Base-by-base conservation (phyloP, 2,888 invertebrate genomes). In the Oxystoma pomonae region DNA sequence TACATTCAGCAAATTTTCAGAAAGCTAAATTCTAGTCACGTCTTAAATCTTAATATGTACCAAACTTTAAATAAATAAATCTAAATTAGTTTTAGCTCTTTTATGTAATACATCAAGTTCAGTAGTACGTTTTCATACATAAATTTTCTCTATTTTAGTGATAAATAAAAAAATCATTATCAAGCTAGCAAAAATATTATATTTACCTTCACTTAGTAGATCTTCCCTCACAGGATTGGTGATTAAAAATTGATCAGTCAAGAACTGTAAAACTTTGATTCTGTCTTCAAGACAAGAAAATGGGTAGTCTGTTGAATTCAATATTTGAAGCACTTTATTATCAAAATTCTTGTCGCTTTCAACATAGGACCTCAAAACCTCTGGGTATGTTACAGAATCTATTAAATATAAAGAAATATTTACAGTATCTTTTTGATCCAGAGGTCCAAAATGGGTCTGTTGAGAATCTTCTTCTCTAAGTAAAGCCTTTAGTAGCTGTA, bases 321-420 rank as follows among this genome's bases (percentile, higher is more conserved):
- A 81, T 71, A 91, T 87, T 69, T 86, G 83, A 65, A 91, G 81
- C 68, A 92, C 87, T 74, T 83, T 84, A 67, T 87, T 85, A 81
- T 92, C 91, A 80, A 92, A 93, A 63, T 83, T 82, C 75, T 86
- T 87, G 81, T 96, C 96, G 84, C 95, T 95, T 80, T 96, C 96
- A 20, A 98, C 88, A 81, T 94, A 98, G 58, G 90, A 86, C 69
- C 94, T 85, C 67, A 96, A 82, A 58, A 94, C 89, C 83, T 98
- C 98, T 53, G 97, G 95, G 94, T 98, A 99, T 58, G 98, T 97
- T 83, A 98, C 89, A 61, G 91, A 86, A 83, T 99, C 99, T 74
- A 97, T 88, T 74, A 97, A 87, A 83, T 92, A 97, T 61, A 98
- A 83, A 70, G 92, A 88, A 68, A 98, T 91, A 80, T 98, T 98